Percentiles rank a stretch among this genome's conserved stretches.
phyloP scores from a whole-genome alignment of 2,888 invertebrate genomes.

The Acrobasis consociella region DNA sequence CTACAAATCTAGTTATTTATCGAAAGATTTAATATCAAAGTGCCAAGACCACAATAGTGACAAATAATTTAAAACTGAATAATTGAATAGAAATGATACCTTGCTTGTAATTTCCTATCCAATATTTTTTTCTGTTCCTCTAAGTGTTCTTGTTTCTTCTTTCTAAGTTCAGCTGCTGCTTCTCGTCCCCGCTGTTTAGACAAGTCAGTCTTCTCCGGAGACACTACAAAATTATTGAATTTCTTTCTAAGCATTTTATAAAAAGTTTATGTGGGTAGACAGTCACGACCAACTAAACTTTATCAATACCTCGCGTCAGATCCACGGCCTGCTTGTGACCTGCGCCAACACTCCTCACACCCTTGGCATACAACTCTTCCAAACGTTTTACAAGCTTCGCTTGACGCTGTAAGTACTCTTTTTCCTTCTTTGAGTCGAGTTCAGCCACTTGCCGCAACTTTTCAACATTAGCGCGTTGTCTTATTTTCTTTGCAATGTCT shows the following conservation, averaged over 20 bases:
- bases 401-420: slow-evolving; percentile 64
- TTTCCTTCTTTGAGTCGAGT: slow-evolving; percentile 61
- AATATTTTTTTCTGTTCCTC: slow-evolving; percentile 66
- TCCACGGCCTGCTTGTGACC: slow-evolving; percentile 63
- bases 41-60: too few species aligned
- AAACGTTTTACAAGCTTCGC: slow-evolving; percentile 65
- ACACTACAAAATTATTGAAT: slow-evolving; percentile 30
- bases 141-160: slow-evolving; percentile 63
- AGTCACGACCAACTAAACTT: slow-evolving; percentile 10
- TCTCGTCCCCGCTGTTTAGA: slow-evolving; percentile 67
- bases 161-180: slow-evolving; percentile 61
- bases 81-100: slow-evolving; percentile 42
- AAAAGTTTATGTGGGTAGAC: not conserved
- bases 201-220: slow-evolving; percentile 51
- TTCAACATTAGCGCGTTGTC: slow-evolving; percentile 71
- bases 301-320: slow-evolving; percentile 48
- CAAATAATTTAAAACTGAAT: too few species aligned
- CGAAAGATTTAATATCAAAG: too few species aligned
- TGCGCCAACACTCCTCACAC: slow-evolving; percentile 61
- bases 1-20: not conserved
- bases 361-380: slow-evolving; percentile 61
- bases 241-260: slow-evolving; percentile 17
- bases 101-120: slow-evolving; percentile 70
- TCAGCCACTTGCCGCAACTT: slow-evolving; percentile 58
- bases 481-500: slow-evolving; percentile 74